phyloP scores from a whole-genome alignment of 2,797 vertebrate species.

The Channa striata region DNA sequence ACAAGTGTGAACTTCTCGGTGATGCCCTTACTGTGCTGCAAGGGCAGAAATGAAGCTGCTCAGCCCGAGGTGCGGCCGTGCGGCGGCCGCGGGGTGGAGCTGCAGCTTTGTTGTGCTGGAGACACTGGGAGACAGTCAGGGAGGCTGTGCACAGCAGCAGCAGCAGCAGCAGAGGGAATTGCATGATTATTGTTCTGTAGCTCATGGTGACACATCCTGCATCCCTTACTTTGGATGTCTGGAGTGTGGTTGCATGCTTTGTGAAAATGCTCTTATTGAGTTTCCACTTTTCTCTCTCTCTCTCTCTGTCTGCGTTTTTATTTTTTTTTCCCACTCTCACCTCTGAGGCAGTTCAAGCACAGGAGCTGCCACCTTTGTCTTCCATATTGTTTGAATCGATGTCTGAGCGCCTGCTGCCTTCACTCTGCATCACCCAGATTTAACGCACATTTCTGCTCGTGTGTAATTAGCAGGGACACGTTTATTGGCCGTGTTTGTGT shows the following conservation, averaged over 20 bases:
- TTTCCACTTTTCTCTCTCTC: neutral
- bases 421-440: neutral
- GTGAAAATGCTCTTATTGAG: neutral
- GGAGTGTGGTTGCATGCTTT: neutral
- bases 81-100: conserved; percentile 64
- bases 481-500: neutral
- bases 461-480: neutral
- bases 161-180: conserved; percentile 1
- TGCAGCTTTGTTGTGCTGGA: conserved; percentile 33
- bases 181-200: neutral
- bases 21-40: conserved; percentile 38
- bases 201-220: conserved; percentile 2
- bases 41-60: neutral
- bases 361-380: neutral
- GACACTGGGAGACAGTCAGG: neutral
- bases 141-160: neutral
- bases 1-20: conserved; percentile 40
- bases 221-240: neutral
- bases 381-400: neutral
- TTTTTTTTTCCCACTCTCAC: too few species aligned
- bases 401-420: neutral
- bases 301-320: neutral
- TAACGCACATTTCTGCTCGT: neutral
- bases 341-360: neutral
- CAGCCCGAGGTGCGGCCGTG: neutral